Evolutionary conservation across 2,797 vertebrate species (phyloP).

Genomic region (Ciconia nigra): DNA sequence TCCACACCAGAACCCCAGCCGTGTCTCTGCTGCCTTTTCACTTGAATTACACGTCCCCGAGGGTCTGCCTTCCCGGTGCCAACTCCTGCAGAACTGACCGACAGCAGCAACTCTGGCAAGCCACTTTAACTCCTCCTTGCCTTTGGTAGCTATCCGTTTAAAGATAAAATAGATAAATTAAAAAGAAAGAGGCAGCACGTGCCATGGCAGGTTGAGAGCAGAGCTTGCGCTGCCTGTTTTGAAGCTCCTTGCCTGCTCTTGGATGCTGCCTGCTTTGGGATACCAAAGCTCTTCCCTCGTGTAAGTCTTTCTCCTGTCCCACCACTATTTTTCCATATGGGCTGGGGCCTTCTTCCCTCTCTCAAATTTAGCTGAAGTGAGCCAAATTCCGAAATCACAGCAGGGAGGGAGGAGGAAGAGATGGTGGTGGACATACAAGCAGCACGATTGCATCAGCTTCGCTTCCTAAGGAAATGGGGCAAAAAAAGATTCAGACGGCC

Average conservation of each 20-base stretch:
- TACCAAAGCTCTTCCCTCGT: neutral
- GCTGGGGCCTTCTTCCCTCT: neutral
- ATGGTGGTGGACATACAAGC: neutral
- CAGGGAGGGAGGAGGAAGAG: neutral
- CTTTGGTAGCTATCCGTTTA: neutral
- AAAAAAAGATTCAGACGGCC: neutral
- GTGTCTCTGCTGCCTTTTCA: neutral
- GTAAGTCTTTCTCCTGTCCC: neutral
- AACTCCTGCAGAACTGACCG: fast-evolving
- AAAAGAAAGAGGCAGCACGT: neutral
- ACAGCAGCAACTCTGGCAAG: neutral
- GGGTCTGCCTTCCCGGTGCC: neutral
- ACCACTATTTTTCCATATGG: neutral
- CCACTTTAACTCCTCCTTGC: neutral
- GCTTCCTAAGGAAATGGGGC: neutral
- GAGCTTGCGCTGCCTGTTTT: neutral
- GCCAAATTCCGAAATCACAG: neutral
- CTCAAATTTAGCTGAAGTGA: neutral
- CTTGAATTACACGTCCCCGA: fast-evolving
- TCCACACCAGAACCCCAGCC: neutral
- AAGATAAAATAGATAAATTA: neutral
- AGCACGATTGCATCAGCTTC: neutral
- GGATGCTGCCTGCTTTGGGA: neutral
- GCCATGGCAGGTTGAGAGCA: neutral
- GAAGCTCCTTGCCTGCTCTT: neutral